Evolutionary conservation across 2,113 vertebrate genomes (phyloP).

Genomic region (Pygoscelis adeliae): DNA sequence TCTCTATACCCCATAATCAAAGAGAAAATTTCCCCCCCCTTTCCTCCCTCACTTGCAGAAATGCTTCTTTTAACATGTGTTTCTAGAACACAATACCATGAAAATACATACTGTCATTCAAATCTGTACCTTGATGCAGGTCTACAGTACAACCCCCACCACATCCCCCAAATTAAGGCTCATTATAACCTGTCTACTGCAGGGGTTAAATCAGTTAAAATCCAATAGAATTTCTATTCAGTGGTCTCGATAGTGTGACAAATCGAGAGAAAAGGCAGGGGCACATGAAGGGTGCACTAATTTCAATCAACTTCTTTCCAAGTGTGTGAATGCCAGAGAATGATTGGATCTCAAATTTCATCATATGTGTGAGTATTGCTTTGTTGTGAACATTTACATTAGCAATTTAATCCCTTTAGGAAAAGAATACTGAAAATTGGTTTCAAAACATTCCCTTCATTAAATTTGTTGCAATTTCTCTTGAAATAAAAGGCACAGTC

Average conservation of each 20-base stretch:
- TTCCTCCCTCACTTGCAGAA: background rate
- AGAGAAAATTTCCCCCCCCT: background rate
- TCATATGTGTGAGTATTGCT: constrained; percentile 41
- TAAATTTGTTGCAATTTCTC: constrained; percentile 66
- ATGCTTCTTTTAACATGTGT: background rate
- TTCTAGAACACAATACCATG: background rate
- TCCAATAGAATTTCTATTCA: constrained; percentile 47
- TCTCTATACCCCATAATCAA: background rate
- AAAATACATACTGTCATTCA: background rate
- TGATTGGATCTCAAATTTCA: constrained; percentile 62
- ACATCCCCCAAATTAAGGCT: background rate
- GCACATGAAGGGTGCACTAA: constrained; percentile 50
- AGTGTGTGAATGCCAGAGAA: constrained; percentile 55
- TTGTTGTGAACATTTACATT: constrained; percentile 69
- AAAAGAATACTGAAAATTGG: constrained; percentile 62
- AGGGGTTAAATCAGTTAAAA: constrained; percentile 47
- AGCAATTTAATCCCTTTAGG: constrained; percentile 61
- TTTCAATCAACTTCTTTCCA: constrained; percentile 59
- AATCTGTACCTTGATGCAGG: background rate
- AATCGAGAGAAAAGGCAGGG: constrained; percentile 44
- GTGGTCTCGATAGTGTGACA: background rate
- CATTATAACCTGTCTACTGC: background rate
- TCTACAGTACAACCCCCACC: background rate
- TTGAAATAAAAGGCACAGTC: constrained; percentile 56
- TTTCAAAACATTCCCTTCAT: constrained; percentile 65